Conservation (phyloP, 2,888 invertebrate genomes). For the Cremastobaeus sp. region DNA sequence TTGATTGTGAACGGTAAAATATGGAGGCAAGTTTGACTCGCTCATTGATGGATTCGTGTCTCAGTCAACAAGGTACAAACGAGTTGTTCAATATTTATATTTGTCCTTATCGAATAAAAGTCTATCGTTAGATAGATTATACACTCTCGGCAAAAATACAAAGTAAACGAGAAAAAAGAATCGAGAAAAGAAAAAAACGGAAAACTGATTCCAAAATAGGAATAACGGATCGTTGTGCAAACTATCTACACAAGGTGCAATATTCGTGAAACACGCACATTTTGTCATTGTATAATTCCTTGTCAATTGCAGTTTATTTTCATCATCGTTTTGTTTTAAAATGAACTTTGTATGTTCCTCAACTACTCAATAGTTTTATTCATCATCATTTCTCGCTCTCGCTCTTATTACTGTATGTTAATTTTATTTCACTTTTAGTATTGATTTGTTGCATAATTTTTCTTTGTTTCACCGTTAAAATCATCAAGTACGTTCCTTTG, state of each 20-base stretch:
- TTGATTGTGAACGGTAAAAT: background rate
- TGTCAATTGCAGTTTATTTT: constrained; percentile 54
- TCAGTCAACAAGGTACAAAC: constrained; percentile 56
- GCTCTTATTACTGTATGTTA: constrained; percentile 48
- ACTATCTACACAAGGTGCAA: constrained; percentile 75
- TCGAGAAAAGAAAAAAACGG: background rate
- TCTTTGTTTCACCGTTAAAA: constrained; percentile 56
- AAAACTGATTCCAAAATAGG: constrained; percentile 74
- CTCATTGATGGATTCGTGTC: constrained; percentile 36
- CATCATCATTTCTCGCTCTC: constrained; percentile 61
- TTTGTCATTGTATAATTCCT: constrained; percentile 57
- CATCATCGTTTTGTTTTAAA: constrained; percentile 37
- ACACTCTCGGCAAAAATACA: constrained; percentile 64
- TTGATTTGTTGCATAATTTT: constrained; percentile 63
- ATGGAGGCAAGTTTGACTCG: constrained; percentile 24
- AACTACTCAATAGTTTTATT: constrained; percentile 48
- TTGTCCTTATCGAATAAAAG: constrained; percentile 45
- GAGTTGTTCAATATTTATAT: constrained; percentile 60
- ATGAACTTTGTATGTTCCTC: constrained; percentile 46
- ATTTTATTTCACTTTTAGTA: constrained; percentile 58
- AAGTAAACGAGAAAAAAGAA: constrained; percentile 4
- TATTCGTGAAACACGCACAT: constrained; percentile 69
- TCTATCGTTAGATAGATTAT: constrained; percentile 60
- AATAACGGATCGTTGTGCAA: constrained; percentile 76
- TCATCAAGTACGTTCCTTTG: constrained; percentile 63